A percentile compares a stretch with the other conserved stretches of the same genome.
phyloP scores from a whole-genome alignment of 2,113 vertebrate species.

The Centropristis striata region DNA sequence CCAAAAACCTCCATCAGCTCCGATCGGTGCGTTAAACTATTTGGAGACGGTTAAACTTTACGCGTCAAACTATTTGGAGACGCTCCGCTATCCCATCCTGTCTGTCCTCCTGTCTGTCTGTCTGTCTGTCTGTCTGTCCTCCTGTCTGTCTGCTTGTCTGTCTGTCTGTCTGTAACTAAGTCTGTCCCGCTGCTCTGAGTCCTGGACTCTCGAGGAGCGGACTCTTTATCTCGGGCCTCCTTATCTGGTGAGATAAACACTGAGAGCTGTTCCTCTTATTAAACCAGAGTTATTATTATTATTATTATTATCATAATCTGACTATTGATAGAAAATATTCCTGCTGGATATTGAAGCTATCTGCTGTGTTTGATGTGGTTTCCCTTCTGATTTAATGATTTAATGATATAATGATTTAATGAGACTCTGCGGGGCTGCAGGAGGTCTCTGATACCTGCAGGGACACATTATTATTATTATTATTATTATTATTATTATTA shows the following conservation, averaged over 20 bases:
- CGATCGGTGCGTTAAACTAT: neutral
- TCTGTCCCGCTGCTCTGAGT: slow-evolving; percentile 30
- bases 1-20: slow-evolving; percentile 2
- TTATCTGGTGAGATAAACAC: slow-evolving; percentile 89
- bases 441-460: slow-evolving; percentile 50
- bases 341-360: slow-evolving; percentile 65
- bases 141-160: too few species aligned
- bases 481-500: too few species aligned
- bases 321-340: slow-evolving; percentile 74
- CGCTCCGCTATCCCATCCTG: slow-evolving; percentile 6
- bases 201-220: slow-evolving; percentile 34
- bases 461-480: slow-evolving; percentile 52
- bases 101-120: neutral
- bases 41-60: slow-evolving; percentile 57
- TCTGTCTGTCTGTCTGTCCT: too few species aligned
- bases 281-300: slow-evolving; percentile 70
- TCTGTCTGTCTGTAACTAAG: slow-evolving; percentile 31
- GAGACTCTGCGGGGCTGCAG: slow-evolving; percentile 27
- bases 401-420: slow-evolving; percentile 71
- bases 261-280: slow-evolving; percentile 68
- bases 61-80: slow-evolving; percentile 20
- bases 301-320: too few species aligned
- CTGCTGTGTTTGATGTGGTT: slow-evolving; percentile 67
- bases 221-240: slow-evolving; percentile 79
- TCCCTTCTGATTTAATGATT: slow-evolving; percentile 62